phyloP scores from a whole-genome alignment of 2,888 invertebrate genomes.

The Stenolophus ochropezus region DNA sequence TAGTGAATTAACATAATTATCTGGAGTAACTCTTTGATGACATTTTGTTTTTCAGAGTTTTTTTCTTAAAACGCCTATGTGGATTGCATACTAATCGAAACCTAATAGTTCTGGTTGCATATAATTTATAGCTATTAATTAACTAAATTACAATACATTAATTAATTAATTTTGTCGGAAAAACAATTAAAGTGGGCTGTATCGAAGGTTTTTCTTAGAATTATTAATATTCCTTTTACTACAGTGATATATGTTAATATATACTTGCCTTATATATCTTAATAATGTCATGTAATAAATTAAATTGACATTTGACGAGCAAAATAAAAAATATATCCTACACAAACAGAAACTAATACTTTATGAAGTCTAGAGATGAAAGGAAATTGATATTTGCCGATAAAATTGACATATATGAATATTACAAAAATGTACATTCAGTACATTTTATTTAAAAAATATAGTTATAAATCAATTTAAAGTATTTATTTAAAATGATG shows the following conservation, averaged over 20 bases:
- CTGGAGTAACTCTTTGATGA: conserved; percentile 10
- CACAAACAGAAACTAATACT: too few relatives aligned
- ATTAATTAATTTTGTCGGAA: conserved; percentile 49
- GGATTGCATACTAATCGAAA: conserved; percentile 13
- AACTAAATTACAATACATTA: conserved; percentile 43
- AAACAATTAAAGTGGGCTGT: conserved; percentile 38
- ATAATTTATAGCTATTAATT: conserved; percentile 49
- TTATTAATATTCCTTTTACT: conserved; percentile 26
- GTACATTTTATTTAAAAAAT: too few relatives aligned
- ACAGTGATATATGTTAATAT: conserved; percentile 19
- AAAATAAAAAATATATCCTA: too few relatives aligned
- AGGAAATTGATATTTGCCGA: too few relatives aligned
- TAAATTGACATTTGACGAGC: conserved; percentile 19
- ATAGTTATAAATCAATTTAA: too few relatives aligned
- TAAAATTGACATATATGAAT: too few relatives aligned
- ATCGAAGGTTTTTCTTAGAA: conserved; percentile 39
- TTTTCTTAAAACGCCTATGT: conserved; percentile 25
- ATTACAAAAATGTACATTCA: too few relatives aligned
- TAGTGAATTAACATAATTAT: conserved; percentile 28
- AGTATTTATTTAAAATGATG: too few relatives aligned
- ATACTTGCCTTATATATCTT: conserved; percentile 29
- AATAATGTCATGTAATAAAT: conserved; percentile 22
- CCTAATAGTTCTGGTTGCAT: conserved; percentile 14
- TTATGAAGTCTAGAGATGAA: too few relatives aligned
- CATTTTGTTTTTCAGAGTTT: conserved; percentile 32